Evolutionary conservation across 2,113 vertebrate species (phyloP).

Genomic region (Rhinopithecus roxellana): DNA sequence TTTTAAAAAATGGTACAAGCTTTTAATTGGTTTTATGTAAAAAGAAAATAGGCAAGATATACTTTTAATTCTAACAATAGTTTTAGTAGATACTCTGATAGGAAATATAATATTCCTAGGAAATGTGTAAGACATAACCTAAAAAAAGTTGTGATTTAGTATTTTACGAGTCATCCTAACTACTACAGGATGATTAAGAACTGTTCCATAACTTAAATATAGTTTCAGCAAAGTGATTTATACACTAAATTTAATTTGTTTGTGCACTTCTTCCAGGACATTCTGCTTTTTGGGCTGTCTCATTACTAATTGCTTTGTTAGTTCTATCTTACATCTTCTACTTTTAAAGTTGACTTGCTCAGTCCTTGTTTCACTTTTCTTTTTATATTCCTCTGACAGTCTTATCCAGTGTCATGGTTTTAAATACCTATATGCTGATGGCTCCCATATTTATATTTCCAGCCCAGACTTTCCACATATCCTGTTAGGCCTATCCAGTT

Average conservation of each 20-base stretch:
- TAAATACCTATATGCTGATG: conserved; percentile 37
- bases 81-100: conserved; percentile 6
- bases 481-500: not conserved
- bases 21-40: conserved; percentile 39
- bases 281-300: conserved; percentile 24
- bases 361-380: conserved; percentile 35
- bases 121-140: not conserved
- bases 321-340: not conserved
- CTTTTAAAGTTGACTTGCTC: not conserved
- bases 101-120: conserved; percentile 29
- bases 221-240: conserved; percentile 34
- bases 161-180: not conserved
- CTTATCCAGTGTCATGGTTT: not conserved
- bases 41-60: conserved; percentile 28
- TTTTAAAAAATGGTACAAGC: not conserved
- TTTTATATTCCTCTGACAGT: conserved; percentile 16
- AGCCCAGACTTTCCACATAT: not conserved
- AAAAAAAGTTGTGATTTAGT: not conserved
- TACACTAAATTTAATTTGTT: not conserved
- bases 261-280: not conserved
- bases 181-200: not conserved
- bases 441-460: not conserved
- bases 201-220: not conserved
- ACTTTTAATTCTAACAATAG: conserved; percentile 24
- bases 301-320: not conserved